These are phyloP conservation scores for Puntigrus tetrazona DNA, from an alignment of 2,113 vertebrate genomes.

Conservation along the genomic window DNA sequence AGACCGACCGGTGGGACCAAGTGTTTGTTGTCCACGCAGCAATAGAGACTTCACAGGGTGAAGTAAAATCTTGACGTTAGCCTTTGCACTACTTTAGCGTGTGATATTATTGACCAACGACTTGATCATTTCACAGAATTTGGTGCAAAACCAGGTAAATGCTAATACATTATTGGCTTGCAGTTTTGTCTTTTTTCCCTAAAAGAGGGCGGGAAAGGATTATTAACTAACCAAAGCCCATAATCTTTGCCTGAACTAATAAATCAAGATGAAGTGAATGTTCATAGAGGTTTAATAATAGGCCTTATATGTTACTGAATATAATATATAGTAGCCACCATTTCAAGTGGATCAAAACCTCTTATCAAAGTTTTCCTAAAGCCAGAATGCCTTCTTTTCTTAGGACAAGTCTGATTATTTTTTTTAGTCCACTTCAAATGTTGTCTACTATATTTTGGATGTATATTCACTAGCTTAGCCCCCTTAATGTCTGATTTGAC, in stretches of 20 bases:
- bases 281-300: not conserved
- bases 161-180: not conserved
- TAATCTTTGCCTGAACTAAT: not conserved
- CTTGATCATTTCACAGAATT: not conserved
- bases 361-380: too few relatives aligned
- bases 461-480: too few relatives aligned
- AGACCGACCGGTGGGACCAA: not conserved
- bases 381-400: too few relatives aligned
- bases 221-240: not conserved
- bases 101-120: not conserved
- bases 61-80: not conserved
- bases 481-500: too few relatives aligned
- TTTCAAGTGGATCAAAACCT: too few relatives aligned
- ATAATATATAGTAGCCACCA: too few relatives aligned
- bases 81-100: not conserved
- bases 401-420: too few relatives aligned
- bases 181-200: not conserved
- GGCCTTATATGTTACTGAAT: too few relatives aligned
- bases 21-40: not conserved
- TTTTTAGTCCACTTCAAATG: too few relatives aligned
- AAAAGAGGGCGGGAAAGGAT: not conserved
- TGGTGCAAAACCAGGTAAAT: not conserved
- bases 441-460: too few relatives aligned
- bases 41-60: conserved; percentile 5
- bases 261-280: not conserved